A percentile compares a stretch with the other conserved stretches of the same genome.
Evolutionary conservation across 2,888 invertebrate genomes (phyloP).

Genomic region (Athetis lepigone): DNA sequence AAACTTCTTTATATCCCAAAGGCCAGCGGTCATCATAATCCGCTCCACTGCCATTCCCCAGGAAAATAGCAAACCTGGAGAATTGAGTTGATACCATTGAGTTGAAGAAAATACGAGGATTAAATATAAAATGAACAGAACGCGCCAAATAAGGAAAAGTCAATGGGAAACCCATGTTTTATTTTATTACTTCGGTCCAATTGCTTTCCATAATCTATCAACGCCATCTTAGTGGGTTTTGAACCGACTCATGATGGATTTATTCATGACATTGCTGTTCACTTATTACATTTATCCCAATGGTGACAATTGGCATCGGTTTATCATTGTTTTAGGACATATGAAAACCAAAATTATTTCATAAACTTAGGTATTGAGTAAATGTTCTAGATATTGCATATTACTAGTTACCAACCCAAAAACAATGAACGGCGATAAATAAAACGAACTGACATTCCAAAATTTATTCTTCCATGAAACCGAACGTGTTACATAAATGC

Average conservation of each 20-base stretch:
- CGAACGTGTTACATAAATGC: conserved; percentile 37
- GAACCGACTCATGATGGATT: neutral
- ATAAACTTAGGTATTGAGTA: conserved; percentile 13
- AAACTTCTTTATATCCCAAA: conserved; percentile 19
- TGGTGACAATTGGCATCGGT: neutral
- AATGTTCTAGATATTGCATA: conserved; percentile 16
- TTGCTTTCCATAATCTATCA: conserved; percentile 6
- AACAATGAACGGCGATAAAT: conserved; percentile 2
- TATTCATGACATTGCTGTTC: conserved; percentile 16
- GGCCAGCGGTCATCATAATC: conserved; percentile 21
- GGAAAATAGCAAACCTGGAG: conserved; percentile 11
- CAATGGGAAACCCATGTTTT: conserved; percentile 5
- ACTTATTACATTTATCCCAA: conserved; percentile 10
- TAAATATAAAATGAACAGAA: conserved; percentile 13
- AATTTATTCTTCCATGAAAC: conserved; percentile 42
- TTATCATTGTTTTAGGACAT: neutral
- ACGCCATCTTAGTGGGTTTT: neutral
- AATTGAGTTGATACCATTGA: conserved; percentile 37
- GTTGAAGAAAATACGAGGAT: conserved; percentile 17
- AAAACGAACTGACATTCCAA: conserved; percentile 28
- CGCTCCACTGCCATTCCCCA: conserved; percentile 16
- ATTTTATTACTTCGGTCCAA: conserved; percentile 4
- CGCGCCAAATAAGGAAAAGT: neutral
- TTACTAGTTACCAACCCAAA: conserved; percentile 17
- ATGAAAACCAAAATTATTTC: conserved; percentile 13